These are phyloP conservation scores for Noctuana brunneofusca DNA, from an alignment of 2,888 invertebrate species.

Conservation along the genomic window DNA sequence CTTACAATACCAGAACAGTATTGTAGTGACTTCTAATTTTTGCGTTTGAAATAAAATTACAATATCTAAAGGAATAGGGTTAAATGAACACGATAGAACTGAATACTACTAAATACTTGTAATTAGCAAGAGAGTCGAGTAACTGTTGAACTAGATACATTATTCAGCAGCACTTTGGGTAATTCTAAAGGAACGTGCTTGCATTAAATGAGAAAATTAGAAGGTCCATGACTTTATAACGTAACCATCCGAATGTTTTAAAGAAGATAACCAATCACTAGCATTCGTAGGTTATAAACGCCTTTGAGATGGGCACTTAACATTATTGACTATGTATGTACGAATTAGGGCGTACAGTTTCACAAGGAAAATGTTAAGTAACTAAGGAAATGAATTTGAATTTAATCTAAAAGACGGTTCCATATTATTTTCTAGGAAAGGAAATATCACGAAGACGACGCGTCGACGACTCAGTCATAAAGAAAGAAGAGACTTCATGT, in stretches of 20 bases:
- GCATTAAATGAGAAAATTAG: conserved; percentile 27
- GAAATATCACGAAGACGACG: background rate
- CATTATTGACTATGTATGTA: no score
- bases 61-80: conserved; percentile 12
- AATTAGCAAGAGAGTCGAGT: conserved; percentile 62
- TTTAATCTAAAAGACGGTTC: no score
- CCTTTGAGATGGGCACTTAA: background rate
- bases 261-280: background rate
- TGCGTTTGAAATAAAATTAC: conserved; percentile 16
- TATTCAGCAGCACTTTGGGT: conserved; percentile 51
- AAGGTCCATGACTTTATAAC: conserved; percentile 17
- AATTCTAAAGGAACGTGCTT: conserved; percentile 44
- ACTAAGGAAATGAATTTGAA: no score
- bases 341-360: no score
- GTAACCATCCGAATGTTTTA: conserved; percentile 13
- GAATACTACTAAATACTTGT: conserved; percentile 43
- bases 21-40: background rate
- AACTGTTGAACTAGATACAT: conserved; percentile 64
- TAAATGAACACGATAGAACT: conserved; percentile 23
- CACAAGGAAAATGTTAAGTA: no score
- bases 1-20: background rate
- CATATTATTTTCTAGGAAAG: background rate
- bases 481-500: conserved; percentile 5
- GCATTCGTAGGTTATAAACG: background rate
- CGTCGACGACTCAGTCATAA: background rate